Percentiles rank a stretch among this genome's conserved stretches.
These are phyloP conservation scores for Oligia latruncula DNA, from an alignment of 2,888 invertebrate species.

Conservation along the genomic window DNA sequence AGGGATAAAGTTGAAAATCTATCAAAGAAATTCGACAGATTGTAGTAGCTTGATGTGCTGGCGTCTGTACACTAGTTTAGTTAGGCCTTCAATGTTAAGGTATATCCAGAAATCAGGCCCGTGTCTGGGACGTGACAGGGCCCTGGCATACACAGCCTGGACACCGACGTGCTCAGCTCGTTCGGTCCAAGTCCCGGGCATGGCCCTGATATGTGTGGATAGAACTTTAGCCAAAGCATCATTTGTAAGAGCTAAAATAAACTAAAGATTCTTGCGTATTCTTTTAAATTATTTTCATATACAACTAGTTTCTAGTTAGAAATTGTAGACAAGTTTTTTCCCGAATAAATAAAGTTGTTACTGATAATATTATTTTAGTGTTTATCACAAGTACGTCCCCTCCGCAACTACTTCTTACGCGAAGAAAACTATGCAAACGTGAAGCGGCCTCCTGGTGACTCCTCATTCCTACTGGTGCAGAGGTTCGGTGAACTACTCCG, in stretches of 20 bases:
- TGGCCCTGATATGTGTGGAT: not conserved
- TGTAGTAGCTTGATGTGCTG: too few species aligned
- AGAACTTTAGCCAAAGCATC: not conserved
- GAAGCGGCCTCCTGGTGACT: conserved; percentile 98
- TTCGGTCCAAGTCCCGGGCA: not conserved
- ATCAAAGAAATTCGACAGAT: too few species aligned
- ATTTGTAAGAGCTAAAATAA: not conserved
- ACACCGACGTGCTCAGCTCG: not conserved
- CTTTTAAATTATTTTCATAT: too few species aligned
- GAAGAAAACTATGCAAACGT: conserved; percentile 97
- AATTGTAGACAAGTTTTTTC: not conserved
- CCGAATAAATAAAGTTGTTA: not conserved
- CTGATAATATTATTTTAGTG: conserved; percentile 91
- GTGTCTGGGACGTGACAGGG: not conserved
- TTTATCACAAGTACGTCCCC: conserved; percentile 97
- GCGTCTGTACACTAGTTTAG: too few species aligned
- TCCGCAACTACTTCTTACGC: conserved; percentile 98
- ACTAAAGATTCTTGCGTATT: not conserved
- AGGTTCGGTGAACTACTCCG: conserved; percentile 98
- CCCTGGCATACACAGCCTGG: not conserved
- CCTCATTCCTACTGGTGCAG: conserved; percentile 96
- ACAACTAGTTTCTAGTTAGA: conserved; percentile 1
- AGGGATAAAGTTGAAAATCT: too few species aligned
- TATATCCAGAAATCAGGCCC: not conserved
- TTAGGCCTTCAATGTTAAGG: not conserved